Evolutionary conservation across 2,888 invertebrate species (phyloP), one percentile per base, ranked within the genome.

Genomic region (Dasysyrphus tricinctus): DNA sequence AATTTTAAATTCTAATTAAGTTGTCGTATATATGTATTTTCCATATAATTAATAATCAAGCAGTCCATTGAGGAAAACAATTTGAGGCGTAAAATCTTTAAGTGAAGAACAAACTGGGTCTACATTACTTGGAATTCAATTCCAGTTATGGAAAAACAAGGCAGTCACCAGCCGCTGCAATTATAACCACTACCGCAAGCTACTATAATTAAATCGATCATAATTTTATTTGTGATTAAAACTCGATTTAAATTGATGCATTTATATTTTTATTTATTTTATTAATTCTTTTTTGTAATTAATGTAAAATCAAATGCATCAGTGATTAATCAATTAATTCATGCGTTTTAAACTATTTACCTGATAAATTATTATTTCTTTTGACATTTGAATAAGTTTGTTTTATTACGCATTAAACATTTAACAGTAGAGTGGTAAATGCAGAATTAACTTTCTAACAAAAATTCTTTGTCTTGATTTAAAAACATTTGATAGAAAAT

Each of bases 61-160:
- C 12, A 37, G 42, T 67, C 34, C 67, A 49, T 67, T 67, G 34
- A 67, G 49, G 49, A 67, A 49, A 67, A 49, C 12, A 49, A 8
- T 34, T 3, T 11, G 16, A 37, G 16, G 16, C 57, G 57, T 57
- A 57, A 5, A 34, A 34, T 11, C n/a, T 12, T 32, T 14, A 37
- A 16, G 16, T 3, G 3, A 34, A 16, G 24, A 65, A 34, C 5
- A 47, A 67, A 37, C 34, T 34, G 67, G 67, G 63, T 63, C 61
- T 63, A 3, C n/a, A 16, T 7, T 29, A 63, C n/a, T 32, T 12
- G 0, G 8, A 12, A 37, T 34, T 49, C 14, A 49, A 67, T 67
- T 37, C 34, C 37, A 67, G 8, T 16, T 37, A 67, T 34, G 47
- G 49, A 37, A 37, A 37, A 8, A 0, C 49, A 49, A 47, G 16